Evolutionary conservation across 2,797 vertebrate genomes (phyloP).

Genomic region (Crocodylus rhombifer): DNA sequence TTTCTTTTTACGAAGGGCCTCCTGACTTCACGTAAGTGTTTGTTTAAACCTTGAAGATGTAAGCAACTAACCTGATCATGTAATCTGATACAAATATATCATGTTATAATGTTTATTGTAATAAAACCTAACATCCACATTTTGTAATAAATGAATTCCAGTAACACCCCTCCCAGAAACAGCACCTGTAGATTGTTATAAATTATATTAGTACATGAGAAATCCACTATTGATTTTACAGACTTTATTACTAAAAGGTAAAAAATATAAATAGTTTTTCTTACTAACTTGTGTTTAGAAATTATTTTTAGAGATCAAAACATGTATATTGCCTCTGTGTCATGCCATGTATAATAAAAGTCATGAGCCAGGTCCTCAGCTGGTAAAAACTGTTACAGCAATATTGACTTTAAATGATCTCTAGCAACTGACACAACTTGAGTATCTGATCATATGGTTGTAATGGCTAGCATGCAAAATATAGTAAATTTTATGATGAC

Average conservation of each 20-base stretch:
- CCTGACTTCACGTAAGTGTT: too few relatives aligned
- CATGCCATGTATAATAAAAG: neutral
- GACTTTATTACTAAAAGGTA: neutral
- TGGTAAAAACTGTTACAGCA: neutral
- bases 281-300: neutral
- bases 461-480: neutral
- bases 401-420: neutral
- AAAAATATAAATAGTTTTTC: neutral
- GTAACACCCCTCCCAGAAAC: neutral
- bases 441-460: neutral
- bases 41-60: too few relatives aligned
- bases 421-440: neutral
- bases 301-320: neutral
- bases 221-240: neutral
- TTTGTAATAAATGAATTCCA: neutral
- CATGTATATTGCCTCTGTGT: neutral
- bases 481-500: too few relatives aligned
- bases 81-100: neutral
- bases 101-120: neutral
- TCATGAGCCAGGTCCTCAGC: accelerated
- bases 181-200: neutral
- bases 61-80: too few relatives aligned
- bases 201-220: accelerated
- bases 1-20: neutral
- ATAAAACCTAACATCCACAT: neutral